Percentiles rank a stretch among this genome's conserved stretches.
phyloP scores from a whole-genome alignment of 1,140 invertebrate species.

The Zaprionus nigranus region DNA sequence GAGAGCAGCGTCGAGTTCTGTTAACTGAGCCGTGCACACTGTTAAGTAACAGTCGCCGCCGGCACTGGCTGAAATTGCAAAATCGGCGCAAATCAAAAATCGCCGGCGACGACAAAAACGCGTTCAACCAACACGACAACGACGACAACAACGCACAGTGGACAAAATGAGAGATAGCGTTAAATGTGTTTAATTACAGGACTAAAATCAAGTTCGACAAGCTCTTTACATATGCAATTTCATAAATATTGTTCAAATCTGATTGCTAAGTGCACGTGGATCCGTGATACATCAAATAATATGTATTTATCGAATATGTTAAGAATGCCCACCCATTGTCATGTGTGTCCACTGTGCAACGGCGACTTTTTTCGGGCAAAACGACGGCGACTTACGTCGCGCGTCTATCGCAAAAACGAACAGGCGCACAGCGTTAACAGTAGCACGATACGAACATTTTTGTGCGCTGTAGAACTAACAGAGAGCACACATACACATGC shows the following conservation, averaged over 20 bases:
- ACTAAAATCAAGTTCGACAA: conserved; percentile 1
- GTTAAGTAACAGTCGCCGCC: conserved; percentile 64
- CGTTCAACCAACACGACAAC: conserved; percentile 47
- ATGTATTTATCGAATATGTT: conserved; percentile 4
- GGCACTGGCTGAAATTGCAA: conserved; percentile 69
- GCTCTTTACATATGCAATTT: neutral
- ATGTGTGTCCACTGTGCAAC: conserved; percentile 51
- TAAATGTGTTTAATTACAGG: neutral
- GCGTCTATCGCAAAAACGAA: conserved; percentile 84
- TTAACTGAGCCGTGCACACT: conserved; percentile 38
- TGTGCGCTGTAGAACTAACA: conserved; percentile 5
- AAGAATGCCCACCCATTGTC: neutral
- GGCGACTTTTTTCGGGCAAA: conserved; percentile 71
- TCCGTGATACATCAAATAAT: neutral
- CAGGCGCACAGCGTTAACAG: conserved; percentile 65
- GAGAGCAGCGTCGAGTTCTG: conserved; percentile 18
- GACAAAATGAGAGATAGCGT: conserved; percentile 1
- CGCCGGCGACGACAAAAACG: conserved; percentile 77
- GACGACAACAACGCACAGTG: conserved; percentile 44
- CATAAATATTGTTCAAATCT: neutral
- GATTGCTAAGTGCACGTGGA: neutral
- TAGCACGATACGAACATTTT: conserved; percentile 23
- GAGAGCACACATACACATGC: neutral
- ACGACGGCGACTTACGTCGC: conserved; percentile 82
- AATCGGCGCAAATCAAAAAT: conserved; percentile 77